Evolutionary conservation across 2,888 invertebrate genomes (phyloP).

Genomic region (Falcaria lacertinaria): DNA sequence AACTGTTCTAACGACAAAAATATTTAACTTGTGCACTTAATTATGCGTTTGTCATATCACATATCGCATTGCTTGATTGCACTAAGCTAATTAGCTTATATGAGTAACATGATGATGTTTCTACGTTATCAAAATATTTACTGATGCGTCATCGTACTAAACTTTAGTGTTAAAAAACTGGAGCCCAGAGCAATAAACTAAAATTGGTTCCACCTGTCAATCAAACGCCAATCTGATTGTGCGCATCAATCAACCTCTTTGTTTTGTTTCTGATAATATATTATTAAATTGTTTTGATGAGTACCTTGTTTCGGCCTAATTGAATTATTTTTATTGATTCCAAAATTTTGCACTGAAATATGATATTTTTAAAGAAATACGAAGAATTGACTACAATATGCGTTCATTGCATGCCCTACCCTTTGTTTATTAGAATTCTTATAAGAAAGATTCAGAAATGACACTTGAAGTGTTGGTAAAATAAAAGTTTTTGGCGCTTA

Average conservation of each 20-base stretch:
- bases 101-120: not conserved
- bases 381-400: no score
- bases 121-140: not conserved
- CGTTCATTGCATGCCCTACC: no score
- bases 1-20: no score
- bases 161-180: conserved; percentile 16
- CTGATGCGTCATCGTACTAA: conserved; percentile 6
- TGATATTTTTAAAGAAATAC: no score
- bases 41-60: conserved; percentile 13
- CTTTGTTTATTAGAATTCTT: no score
- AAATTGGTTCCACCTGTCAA: conserved; percentile 36
- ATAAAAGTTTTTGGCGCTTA: no score
- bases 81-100: not conserved
- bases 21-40: no score
- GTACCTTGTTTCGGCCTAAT: not conserved
- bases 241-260: conserved; percentile 25
- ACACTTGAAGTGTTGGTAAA: no score
- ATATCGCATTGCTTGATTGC: not conserved
- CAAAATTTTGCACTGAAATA: not conserved
- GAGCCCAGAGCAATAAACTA: conserved; percentile 23
- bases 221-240: conserved; percentile 30
- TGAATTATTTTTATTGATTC: not conserved
- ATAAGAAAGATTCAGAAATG: no score
- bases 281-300: not conserved
- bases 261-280: not conserved